Evolutionary conservation across 1,140 invertebrate genomes (phyloP).

Genomic region (Drosophila ogumai): DNA sequence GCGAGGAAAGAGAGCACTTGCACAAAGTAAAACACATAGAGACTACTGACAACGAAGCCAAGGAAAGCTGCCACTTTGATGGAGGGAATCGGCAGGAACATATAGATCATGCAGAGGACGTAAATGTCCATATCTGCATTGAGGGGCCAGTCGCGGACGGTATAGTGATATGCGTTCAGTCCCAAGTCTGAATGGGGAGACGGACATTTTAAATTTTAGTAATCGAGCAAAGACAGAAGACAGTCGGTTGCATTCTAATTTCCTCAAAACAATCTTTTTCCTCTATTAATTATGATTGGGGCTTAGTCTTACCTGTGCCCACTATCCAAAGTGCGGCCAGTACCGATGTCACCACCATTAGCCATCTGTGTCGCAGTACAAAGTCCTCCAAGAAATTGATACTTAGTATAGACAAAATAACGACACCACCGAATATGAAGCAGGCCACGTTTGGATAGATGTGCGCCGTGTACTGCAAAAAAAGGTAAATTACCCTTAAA

Average conservation of each 20-base stretch:
- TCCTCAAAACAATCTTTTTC: too few relatives aligned
- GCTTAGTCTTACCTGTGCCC: conserved; percentile 37
- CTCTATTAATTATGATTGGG: too few relatives aligned
- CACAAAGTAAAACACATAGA: conserved; percentile 87
- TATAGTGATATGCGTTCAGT: conserved; percentile 85
- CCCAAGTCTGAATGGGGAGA: conserved; percentile 84
- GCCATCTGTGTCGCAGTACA: conserved; percentile 78
- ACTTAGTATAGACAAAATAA: conserved; percentile 82
- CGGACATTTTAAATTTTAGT: too few relatives aligned
- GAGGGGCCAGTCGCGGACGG: conserved; percentile 67
- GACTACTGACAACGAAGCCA: conserved; percentile 87
- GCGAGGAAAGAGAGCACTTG: conserved; percentile 86
- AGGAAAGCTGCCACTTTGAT: conserved; percentile 88
- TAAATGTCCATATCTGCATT: conserved; percentile 89
- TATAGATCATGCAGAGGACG: conserved; percentile 89
- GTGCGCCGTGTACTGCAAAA: conserved; percentile 12
- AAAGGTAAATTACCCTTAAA: background rate
- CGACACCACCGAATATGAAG: background rate
- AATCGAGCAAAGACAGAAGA: too few relatives aligned
- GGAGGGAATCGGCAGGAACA: conserved; percentile 90
- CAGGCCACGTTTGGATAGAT: background rate
- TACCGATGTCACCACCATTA: conserved; percentile 85
- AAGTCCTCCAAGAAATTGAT: conserved; percentile 85
- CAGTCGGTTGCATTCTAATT: too few relatives aligned
- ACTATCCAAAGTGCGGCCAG: conserved; percentile 69